These are phyloP conservation scores for Micromesistius poutassou DNA, from an alignment of 2,797 vertebrate species.

Conservation along the genomic window DNA sequence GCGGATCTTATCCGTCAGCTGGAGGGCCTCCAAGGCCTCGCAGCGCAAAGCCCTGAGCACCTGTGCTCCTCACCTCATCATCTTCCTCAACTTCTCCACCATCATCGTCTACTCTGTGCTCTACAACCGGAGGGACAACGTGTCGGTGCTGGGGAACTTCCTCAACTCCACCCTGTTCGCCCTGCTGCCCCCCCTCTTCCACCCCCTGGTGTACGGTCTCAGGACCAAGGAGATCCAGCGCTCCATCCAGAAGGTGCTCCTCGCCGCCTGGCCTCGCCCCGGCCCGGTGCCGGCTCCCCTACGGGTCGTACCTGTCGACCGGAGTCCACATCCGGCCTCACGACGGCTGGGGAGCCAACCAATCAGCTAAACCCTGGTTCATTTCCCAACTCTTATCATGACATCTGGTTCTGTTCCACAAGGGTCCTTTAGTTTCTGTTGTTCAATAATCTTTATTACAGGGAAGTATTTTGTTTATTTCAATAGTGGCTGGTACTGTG, in stretches of 20 bases:
- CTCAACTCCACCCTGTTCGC: conserved; percentile 49
- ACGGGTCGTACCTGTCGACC: background rate
- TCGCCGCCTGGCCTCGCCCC: background rate
- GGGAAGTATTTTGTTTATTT: background rate
- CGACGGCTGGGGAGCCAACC: background rate
- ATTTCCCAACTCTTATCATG: background rate
- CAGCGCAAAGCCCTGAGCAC: conserved; percentile 53
- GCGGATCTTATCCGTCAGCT: conserved; percentile 48
- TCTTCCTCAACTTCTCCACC: conserved; percentile 56
- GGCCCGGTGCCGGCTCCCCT: background rate
- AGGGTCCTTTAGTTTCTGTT: background rate
- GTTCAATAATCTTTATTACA: background rate
- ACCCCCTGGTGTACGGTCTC: conserved; percentile 56
- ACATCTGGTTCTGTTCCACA: background rate
- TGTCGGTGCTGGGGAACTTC: conserved; percentile 40
- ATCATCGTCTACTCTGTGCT: conserved; percentile 50
- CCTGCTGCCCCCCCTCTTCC: conserved; percentile 48
- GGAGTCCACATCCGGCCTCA: background rate
- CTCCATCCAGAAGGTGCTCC: conserved; percentile 36
- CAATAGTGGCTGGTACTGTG: background rate
- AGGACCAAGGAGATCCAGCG: conserved; percentile 43
- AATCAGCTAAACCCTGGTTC: background rate
- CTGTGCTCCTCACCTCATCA: conserved; percentile 57
- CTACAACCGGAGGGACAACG: conserved; percentile 39
- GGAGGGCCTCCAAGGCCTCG: conserved; percentile 43